Conservation (phyloP, 2,888 invertebrate genomes). For the Epinotia bilunana region DNA sequence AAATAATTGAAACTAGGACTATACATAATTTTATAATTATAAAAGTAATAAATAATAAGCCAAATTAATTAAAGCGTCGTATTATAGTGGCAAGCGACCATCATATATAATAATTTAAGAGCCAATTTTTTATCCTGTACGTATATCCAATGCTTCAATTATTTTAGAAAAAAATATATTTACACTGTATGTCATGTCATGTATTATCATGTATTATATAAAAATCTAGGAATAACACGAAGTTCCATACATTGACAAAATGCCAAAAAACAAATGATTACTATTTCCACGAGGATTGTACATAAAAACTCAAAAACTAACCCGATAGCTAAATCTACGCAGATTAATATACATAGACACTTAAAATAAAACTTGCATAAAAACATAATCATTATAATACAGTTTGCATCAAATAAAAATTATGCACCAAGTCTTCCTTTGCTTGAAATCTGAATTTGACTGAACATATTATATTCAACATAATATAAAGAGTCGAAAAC, state of each 20-base stretch:
- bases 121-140: slow-evolving; percentile 57
- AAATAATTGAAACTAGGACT: slow-evolving; percentile 26
- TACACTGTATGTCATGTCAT: slow-evolving; percentile 56
- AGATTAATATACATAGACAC: slow-evolving; percentile 22
- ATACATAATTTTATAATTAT: slow-evolving; percentile 13
- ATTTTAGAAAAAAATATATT: slow-evolving; percentile 49
- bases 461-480: background rate
- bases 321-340: slow-evolving; percentile 18
- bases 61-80: slow-evolving; percentile 53
- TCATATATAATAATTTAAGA: slow-evolving; percentile 64
- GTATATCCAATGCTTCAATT: slow-evolving; percentile 26
- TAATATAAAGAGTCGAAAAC: background rate
- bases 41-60: slow-evolving; percentile 37
- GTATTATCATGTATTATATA: slow-evolving; percentile 56
- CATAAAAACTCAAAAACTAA: slow-evolving; percentile 20
- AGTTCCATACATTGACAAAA: slow-evolving; percentile 26
- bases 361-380: slow-evolving; percentile 13
- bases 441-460: background rate
- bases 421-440: background rate
- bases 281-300: slow-evolving; percentile 4
- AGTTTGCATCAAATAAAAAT: slow-evolving; percentile 15
- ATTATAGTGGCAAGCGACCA: slow-evolving; percentile 68
- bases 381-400: slow-evolving; percentile 1
- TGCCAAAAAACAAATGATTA: slow-evolving; percentile 15
- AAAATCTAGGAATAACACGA: slow-evolving; percentile 22